Percentiles rank a stretch among this genome's conserved stretches.
These are phyloP conservation scores for Hirtodrosophila alboralis DNA, from an alignment of 2,888 invertebrate species.

Conservation along the genomic window DNA sequence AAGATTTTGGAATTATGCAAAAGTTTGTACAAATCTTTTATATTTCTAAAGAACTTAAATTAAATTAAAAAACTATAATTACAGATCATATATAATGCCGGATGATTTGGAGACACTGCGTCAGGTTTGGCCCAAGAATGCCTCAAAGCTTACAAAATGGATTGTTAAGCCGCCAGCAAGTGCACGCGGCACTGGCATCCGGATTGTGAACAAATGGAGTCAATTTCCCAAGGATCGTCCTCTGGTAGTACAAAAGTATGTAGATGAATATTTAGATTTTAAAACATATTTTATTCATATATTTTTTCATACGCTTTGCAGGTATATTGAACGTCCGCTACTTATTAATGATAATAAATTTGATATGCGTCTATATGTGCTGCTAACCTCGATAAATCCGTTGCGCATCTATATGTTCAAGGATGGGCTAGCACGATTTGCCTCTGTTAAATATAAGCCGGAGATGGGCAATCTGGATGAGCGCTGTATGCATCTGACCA, in stretches of 20 bases:
- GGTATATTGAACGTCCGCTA: conserved; percentile 92
- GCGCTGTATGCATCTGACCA: conserved; percentile 95
- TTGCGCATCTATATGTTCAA: conserved; percentile 96
- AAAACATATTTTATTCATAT: neutral
- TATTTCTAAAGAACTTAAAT: no score
- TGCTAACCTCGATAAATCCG: conserved; percentile 97
- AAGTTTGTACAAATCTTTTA: no score
- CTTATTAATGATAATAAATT: conserved; percentile 98
- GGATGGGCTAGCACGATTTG: conserved; percentile 97
- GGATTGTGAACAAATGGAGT: conserved; percentile 96
- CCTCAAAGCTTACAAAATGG: conserved; percentile 93
- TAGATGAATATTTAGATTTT: no score
- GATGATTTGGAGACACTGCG: conserved; percentile 92
- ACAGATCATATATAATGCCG: conserved; percentile 94
- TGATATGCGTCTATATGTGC: conserved; percentile 97
- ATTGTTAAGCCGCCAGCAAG: conserved; percentile 99
- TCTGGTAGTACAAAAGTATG: conserved; percentile 93
- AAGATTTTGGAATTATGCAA: conserved; percentile 96
- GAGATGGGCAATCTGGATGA: conserved; percentile 91
- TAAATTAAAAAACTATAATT: neutral
- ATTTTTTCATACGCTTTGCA: conserved; percentile 33
- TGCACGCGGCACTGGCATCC: conserved; percentile 97
- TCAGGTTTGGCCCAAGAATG: conserved; percentile 93
- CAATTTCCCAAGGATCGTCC: conserved; percentile 96
- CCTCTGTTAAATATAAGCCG: conserved; percentile 95